A percentile compares a stretch with the other conserved stretches of the same genome.
Conservation (phyloP, 2,113 vertebrate genomes). For the Leptocoma aspasia region DNA sequence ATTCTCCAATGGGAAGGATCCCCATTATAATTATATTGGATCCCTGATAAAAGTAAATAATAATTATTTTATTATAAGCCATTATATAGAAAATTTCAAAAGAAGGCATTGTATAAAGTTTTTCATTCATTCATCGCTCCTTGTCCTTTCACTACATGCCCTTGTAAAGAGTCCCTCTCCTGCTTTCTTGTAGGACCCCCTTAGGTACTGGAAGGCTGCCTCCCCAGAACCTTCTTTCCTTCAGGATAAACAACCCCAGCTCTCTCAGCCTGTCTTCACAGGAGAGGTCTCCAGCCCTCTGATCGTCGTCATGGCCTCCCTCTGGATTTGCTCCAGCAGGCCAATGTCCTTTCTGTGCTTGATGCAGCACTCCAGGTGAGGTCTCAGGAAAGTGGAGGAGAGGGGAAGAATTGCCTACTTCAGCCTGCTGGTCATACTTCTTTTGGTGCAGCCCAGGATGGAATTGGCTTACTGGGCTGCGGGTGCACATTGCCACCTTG, state of each 20-base stretch:
- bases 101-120: background rate
- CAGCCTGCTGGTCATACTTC: background rate
- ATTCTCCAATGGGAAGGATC: background rate
- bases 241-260: background rate
- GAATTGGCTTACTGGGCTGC: background rate
- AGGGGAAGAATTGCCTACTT: background rate
- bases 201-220: background rate
- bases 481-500: background rate
- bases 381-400: background rate
- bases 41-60: background rate
- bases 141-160: background rate
- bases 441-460: background rate
- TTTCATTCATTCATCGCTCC: background rate
- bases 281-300: background rate
- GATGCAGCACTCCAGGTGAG: background rate
- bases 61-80: background rate
- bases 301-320: background rate
- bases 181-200: background rate
- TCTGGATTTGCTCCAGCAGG: background rate
- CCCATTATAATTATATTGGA: background rate
- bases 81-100: background rate
- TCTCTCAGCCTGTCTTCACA: background rate
- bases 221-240: background rate
- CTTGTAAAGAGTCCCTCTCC: background rate
- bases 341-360: background rate